Percentiles rank a stretch among this genome's conserved stretches.
phyloP scores from a whole-genome alignment of 2,888 invertebrate species.

The Dasypogon diadema region DNA sequence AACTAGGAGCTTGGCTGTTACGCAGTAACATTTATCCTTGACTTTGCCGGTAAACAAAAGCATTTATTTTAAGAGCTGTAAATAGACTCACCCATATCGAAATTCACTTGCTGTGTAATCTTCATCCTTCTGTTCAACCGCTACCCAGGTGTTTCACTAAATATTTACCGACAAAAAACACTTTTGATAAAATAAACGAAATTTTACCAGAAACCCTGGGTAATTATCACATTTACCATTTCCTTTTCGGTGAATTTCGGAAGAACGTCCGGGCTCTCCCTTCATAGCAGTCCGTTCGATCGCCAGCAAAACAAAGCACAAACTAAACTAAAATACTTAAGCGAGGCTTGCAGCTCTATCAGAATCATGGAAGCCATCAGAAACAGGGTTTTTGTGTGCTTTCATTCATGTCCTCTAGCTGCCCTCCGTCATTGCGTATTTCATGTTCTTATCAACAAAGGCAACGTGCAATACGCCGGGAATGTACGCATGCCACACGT shows the following conservation, averaged over 20 bases:
- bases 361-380: background rate
- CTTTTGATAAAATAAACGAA: background rate
- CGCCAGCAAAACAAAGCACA: slow-evolving; percentile 34
- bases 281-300: slow-evolving; percentile 35
- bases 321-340: background rate
- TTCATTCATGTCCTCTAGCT: slow-evolving; percentile 35
- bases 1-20: too few species aligned
- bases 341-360: too few species aligned
- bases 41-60: too few species aligned
- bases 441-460: slow-evolving; percentile 7
- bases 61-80: too few species aligned
- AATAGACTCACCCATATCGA: background rate
- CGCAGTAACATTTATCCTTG: too few species aligned
- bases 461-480: slow-evolving; percentile 9
- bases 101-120: background rate
- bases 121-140: background rate
- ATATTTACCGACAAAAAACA: slow-evolving; percentile 4
- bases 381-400: background rate
- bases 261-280: slow-evolving; percentile 20
- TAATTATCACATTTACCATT: background rate
- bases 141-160: background rate
- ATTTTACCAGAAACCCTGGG: background rate
- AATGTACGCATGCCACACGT: slow-evolving; percentile 1
- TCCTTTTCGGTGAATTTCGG: background rate
- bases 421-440: slow-evolving; percentile 24